A percentile compares a stretch with the other conserved stretches of the same genome.
phyloP scores from a whole-genome alignment of 1,140 invertebrate species.

The Druon quercuslanigerum region DNA sequence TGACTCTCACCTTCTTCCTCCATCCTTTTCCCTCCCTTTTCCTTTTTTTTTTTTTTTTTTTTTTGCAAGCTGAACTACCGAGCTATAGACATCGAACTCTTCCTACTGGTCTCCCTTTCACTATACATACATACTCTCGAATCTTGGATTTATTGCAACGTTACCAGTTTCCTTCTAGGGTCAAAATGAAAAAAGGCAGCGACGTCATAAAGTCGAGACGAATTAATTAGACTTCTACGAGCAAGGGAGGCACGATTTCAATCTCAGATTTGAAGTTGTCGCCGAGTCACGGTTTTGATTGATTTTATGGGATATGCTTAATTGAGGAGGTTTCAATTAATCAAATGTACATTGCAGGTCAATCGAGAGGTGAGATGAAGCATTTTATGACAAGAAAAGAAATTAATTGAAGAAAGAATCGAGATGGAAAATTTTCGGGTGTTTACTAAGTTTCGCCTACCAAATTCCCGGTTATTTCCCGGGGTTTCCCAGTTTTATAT shows the following conservation, averaged over 20 bases:
- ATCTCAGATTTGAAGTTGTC: background rate
- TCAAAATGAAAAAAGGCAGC: background rate
- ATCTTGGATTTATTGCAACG: constrained; percentile 6
- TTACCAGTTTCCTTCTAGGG: background rate
- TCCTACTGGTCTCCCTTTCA: background rate
- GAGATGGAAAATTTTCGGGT: too few species aligned
- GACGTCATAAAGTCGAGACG: background rate
- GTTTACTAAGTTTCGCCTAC: too few species aligned
- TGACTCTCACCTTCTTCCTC: constrained; percentile 28
- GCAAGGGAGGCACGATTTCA: background rate
- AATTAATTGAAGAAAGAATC: too few species aligned
- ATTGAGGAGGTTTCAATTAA: too few species aligned
- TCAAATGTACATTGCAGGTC: too few species aligned
- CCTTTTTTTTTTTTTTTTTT: constrained; percentile 5
- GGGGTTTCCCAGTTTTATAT: too few species aligned
- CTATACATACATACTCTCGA: constrained; percentile 4
- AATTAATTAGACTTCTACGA: background rate
- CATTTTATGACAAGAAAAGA: too few species aligned
- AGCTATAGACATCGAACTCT: constrained; percentile 12
- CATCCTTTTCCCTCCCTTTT: background rate
- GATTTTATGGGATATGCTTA: too few species aligned
- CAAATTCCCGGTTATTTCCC: too few species aligned
- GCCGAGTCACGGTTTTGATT: background rate
- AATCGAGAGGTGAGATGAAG: too few species aligned
- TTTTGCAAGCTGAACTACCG: background rate